Percentiles rank a stretch among this genome's conserved stretches.
These are phyloP conservation scores for Podiceps cristatus DNA, from an alignment of 2,113 vertebrate species.

Conservation along the genomic window DNA sequence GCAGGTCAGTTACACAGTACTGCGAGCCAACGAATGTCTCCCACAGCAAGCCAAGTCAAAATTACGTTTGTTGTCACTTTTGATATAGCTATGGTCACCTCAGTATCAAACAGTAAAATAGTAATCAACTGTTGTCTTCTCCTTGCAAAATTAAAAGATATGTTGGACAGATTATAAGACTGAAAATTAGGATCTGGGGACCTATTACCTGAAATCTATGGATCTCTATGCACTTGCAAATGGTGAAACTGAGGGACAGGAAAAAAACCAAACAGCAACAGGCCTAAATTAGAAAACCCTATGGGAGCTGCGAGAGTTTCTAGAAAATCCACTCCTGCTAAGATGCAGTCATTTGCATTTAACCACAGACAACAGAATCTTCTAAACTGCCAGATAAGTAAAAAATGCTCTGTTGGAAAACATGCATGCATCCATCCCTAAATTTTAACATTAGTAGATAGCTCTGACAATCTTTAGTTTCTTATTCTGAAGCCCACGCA, in stretches of 20 bases:
- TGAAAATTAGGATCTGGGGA: not conserved
- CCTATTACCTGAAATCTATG: not conserved
- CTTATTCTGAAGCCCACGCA: not conserved
- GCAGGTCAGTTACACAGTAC: not conserved
- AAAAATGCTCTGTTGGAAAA: not conserved
- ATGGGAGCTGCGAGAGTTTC: not conserved
- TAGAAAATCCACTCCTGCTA: not conserved
- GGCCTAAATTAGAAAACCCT: not conserved
- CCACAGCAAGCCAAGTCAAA: not conserved
- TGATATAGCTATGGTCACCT: not conserved
- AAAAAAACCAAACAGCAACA: not conserved
- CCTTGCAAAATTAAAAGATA: not conserved
- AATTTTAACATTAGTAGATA: not conserved
- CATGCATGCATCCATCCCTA: fast-evolving
- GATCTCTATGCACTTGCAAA: not conserved
- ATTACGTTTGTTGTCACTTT: not conserved
- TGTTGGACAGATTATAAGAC: not conserved
- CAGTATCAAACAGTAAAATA: not conserved
- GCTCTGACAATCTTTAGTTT: not conserved
- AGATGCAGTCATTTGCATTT: not conserved
- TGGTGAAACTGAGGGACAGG: not conserved
- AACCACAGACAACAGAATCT: not conserved
- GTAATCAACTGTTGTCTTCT: not conserved
- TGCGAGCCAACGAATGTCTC: not conserved
- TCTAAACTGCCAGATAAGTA: not conserved